phyloP scores from a whole-genome alignment of 2,888 invertebrate species.

The Drosophila bunnanda region DNA sequence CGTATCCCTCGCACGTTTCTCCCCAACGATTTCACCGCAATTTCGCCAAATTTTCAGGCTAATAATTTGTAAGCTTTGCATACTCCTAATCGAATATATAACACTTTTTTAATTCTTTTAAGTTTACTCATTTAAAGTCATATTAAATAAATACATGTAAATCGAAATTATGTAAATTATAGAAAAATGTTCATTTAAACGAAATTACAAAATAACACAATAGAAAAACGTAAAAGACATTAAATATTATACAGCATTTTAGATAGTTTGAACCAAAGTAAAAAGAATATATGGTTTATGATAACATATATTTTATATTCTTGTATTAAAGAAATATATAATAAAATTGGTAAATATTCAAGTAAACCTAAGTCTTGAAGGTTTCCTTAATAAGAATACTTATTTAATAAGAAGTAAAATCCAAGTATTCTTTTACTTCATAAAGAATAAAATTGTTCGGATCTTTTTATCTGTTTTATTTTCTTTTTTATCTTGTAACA shows the following conservation, averaged over 20 bases:
- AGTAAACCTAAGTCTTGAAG: too few species aligned
- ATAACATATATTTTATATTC: not conserved
- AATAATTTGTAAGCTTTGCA: not conserved
- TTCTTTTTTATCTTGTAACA: not conserved
- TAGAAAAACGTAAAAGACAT: not conserved
- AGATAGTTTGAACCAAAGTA: not conserved
- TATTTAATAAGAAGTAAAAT: not conserved
- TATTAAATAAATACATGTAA: not conserved
- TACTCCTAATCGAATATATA: not conserved
- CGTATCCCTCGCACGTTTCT: not conserved
- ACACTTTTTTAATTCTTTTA: not conserved
- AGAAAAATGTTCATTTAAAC: not conserved
- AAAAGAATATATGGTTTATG: not conserved
- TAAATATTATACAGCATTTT: not conserved
- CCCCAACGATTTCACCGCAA: conserved; percentile 17
- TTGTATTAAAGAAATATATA: not conserved
- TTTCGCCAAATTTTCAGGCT: conserved; percentile 4
- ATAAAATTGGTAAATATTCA: too few species aligned
- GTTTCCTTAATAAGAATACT: too few species aligned
- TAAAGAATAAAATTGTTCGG: not conserved
- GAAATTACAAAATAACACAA: not conserved
- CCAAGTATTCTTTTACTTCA: not conserved
- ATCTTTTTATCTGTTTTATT: not conserved
- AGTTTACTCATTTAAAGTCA: not conserved
- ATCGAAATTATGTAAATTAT: not conserved